Evolutionary conservation across 2,113 vertebrate genomes (phyloP).

Genomic region (Psettodes erumei): DNA sequence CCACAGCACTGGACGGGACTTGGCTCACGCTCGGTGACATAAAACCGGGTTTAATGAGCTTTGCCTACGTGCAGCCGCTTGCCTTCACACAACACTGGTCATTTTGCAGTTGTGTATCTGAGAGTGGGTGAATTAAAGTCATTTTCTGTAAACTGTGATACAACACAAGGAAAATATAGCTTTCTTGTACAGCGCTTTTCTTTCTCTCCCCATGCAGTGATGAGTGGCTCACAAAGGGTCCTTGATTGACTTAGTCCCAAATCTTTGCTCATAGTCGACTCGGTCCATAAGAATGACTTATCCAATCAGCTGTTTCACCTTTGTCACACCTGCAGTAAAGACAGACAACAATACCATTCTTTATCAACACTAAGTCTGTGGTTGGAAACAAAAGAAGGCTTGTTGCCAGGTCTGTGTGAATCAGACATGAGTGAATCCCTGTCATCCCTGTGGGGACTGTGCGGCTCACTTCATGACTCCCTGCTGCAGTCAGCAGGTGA

Average conservation of each 20-base stretch:
- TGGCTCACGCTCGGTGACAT: conserved; percentile 38
- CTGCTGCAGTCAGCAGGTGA: conserved; percentile 30
- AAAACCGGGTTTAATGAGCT: conserved; percentile 45
- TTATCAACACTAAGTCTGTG: conserved; percentile 3
- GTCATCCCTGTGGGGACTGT: conserved; percentile 30
- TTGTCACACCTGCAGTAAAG: conserved; percentile 1
- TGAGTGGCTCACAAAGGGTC: background rate
- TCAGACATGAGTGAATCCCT: conserved; percentile 47
- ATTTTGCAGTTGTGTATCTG: background rate
- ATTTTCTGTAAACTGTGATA: background rate
- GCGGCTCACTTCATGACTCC: conserved; percentile 21
- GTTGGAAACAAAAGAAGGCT: background rate
- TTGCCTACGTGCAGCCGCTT: conserved; percentile 44
- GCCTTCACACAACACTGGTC: conserved; percentile 1
- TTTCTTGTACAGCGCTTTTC: background rate
- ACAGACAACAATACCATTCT: background rate
- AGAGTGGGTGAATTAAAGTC: background rate
- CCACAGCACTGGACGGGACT: conserved; percentile 15
- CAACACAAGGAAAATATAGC: background rate
- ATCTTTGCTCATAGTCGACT: background rate
- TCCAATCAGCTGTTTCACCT: background rate
- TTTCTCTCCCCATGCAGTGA: background rate
- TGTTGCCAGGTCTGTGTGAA: conserved; percentile 29
- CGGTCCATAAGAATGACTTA: background rate
- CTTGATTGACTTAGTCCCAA: background rate